Percentiles rank a stretch among this genome's conserved stretches.
phyloP scores from a whole-genome alignment of 2,797 vertebrate genomes.

The Antrozous pallidus region DNA sequence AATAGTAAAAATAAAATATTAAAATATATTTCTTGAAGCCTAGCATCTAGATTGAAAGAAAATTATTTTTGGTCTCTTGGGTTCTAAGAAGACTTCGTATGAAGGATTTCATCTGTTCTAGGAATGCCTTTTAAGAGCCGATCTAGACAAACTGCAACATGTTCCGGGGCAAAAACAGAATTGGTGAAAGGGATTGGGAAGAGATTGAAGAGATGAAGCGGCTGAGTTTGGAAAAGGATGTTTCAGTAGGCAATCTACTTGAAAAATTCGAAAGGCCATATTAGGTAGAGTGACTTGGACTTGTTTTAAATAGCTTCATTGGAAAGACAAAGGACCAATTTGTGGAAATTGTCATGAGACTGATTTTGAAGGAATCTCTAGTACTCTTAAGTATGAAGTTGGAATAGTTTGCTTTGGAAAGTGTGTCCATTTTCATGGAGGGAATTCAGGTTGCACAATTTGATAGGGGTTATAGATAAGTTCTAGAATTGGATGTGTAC shows the following conservation, averaged over 20 bases:
- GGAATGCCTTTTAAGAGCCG: background rate
- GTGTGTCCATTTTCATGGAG: background rate
- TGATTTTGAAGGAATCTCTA: constrained; percentile 7
- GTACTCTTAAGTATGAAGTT: background rate
- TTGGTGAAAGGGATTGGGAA: background rate
- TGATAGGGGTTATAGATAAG: background rate
- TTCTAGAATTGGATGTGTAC: background rate
- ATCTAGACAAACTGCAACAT: background rate
- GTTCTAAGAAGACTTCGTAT: background rate
- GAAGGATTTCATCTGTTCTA: background rate
- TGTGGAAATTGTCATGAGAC: background rate
- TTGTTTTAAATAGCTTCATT: background rate
- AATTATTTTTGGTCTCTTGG: background rate
- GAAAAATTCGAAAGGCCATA: background rate
- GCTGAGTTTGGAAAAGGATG: background rate
- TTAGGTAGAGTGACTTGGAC: background rate
- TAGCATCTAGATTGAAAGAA: background rate
- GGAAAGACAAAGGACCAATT: background rate
- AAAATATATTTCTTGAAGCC: background rate
- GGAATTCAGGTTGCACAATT: background rate
- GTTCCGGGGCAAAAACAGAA: background rate
- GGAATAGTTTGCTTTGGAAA: background rate
- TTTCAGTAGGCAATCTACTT: background rate
- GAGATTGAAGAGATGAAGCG: background rate
- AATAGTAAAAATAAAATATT: background rate